Evolutionary conservation across 2,888 invertebrate species (phyloP).

Genomic region (Orchesellides sinensis): DNA sequence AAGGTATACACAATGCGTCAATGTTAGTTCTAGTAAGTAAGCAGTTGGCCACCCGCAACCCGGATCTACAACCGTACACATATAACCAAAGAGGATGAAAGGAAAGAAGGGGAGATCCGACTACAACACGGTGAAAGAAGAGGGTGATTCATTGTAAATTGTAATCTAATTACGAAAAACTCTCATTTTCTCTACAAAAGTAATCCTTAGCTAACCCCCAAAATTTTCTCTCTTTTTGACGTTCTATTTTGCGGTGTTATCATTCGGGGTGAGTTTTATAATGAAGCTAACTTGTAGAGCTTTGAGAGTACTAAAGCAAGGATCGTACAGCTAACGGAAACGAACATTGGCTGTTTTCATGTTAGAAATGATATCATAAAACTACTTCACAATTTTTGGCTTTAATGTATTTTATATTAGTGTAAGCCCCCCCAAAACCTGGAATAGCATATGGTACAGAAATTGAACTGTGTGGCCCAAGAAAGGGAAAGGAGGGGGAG

Average conservation of each 20-base stretch:
- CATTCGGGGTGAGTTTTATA: too few species aligned
- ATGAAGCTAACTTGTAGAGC: conserved; percentile 28
- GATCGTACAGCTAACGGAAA: too few species aligned
- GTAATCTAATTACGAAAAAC: conserved; percentile 61
- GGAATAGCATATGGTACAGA: neutral
- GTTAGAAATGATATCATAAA: neutral
- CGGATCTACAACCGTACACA: neutral
- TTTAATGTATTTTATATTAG: conserved; percentile 61
- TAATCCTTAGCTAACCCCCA: conserved; percentile 27
- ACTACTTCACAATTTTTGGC: conserved; percentile 52
- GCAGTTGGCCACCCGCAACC: conserved; percentile 42
- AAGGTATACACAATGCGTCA: conserved; percentile 17
- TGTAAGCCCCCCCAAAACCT: neutral
- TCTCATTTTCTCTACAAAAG: conserved; percentile 49
- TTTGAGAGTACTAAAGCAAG: neutral
- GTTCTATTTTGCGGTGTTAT: conserved; percentile 34
- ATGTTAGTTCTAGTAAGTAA: conserved; percentile 34
- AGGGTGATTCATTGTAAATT: conserved; percentile 57
- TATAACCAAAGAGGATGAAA: neutral
- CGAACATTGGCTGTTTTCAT: neutral
- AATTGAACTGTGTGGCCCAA: neutral
- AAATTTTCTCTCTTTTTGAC: conserved; percentile 13
- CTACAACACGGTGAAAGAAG: too few species aligned
- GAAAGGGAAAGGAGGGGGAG: conserved; percentile 31
- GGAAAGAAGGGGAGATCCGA: too few species aligned